Conservation (phyloP, 2,888 invertebrate genomes). For the Tribolium freemani region DNA sequence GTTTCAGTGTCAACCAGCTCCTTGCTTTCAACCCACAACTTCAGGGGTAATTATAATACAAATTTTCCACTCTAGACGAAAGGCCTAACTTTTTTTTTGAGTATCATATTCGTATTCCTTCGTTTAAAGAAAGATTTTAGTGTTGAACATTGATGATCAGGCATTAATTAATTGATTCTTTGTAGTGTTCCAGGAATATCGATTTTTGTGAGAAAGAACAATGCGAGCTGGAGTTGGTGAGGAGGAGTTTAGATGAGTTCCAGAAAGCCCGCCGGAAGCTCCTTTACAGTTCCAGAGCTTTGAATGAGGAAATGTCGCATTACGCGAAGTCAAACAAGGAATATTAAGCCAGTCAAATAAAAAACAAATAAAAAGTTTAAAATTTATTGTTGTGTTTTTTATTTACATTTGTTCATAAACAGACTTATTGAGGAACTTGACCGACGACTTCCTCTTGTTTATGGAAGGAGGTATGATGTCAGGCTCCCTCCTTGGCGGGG, state of each 20-base stretch:
- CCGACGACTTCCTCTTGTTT: constrained; percentile 47
- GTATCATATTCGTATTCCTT: no score
- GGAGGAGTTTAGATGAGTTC: constrained; percentile 4
- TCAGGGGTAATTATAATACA: no score
- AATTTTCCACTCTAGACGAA: no score
- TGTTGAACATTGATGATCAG: no score
- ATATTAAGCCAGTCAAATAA: no score
- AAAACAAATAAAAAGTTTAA: no score
- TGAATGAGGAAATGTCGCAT: not conserved
- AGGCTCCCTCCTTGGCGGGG: not conserved
- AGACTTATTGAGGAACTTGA: constrained; percentile 43
- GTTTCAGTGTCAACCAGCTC: no score
- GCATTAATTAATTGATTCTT: not conserved
- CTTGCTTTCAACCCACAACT: no score
- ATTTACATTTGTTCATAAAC: not conserved
- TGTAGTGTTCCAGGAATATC: not conserved
- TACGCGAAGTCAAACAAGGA: not conserved
- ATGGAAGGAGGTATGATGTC: constrained; percentile 1
- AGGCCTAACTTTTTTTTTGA: no score
- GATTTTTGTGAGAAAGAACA: not conserved
- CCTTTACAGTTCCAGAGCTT: not conserved
- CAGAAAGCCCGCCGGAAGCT: not conserved
- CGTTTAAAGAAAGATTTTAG: no score
- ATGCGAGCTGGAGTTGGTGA: not conserved
- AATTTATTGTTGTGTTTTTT: not conserved